Percentiles rank a stretch among this genome's conserved stretches.
phyloP scores from a whole-genome alignment of 2,888 invertebrate species.

The Bembecia ichneumoniformis region DNA sequence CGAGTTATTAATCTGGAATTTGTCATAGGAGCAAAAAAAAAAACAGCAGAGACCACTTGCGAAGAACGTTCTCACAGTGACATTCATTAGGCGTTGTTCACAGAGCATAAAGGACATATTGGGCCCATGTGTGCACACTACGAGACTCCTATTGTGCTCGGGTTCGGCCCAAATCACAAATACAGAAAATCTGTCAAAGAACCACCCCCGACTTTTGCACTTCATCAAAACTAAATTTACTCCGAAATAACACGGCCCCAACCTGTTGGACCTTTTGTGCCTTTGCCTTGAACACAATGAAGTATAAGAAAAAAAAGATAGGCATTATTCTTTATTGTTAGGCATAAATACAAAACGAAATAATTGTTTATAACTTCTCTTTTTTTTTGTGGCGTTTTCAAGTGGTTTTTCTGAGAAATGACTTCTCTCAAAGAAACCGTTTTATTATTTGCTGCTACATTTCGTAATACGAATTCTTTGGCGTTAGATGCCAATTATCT shows the following conservation, averaged over 20 bases:
- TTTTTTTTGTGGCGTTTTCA: constrained; percentile 30
- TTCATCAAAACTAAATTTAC: constrained; percentile 70
- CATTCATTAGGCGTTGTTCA: constrained; percentile 43
- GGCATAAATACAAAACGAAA: constrained; percentile 36
- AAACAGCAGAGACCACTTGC: constrained; percentile 19
- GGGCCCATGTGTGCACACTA: constrained; percentile 62
- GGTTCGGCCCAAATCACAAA: constrained; percentile 48
- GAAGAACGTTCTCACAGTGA: constrained; percentile 36
- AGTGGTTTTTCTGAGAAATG: constrained; percentile 33
- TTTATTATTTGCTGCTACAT: no score
- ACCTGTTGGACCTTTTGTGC: constrained; percentile 2
- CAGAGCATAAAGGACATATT: constrained; percentile 57
- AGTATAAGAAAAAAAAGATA: not conserved
- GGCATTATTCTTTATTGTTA: constrained; percentile 24
- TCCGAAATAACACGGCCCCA: constrained; percentile 42
- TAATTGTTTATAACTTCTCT: constrained; percentile 58
- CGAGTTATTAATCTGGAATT: constrained; percentile 2
- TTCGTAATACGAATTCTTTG: no score
- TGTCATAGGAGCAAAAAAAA: constrained; percentile 16
- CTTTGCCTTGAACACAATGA: not conserved
- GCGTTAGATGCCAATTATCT: no score
- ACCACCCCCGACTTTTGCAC: constrained; percentile 61
- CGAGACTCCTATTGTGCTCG: constrained; percentile 45
- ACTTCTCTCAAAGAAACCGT: not conserved
- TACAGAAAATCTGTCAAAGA: constrained; percentile 50